Conservation (phyloP, 2,113 vertebrate species). For the Emydocephalus ijimae region DNA sequence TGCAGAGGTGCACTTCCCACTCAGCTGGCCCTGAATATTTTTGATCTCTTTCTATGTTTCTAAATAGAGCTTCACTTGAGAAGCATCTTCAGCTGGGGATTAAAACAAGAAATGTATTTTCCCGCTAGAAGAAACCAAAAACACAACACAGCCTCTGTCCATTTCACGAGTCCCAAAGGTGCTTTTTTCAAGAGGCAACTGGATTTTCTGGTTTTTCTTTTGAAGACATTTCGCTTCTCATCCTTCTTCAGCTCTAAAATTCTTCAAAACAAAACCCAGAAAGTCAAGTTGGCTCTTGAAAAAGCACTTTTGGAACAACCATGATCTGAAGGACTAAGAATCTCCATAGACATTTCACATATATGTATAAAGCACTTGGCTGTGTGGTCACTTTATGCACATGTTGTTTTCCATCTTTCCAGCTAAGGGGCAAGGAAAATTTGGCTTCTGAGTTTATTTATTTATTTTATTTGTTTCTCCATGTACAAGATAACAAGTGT, state of each 20-base stretch:
- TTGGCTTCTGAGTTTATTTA: not conserved
- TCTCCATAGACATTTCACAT: too few relatives aligned
- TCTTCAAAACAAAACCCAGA: too few relatives aligned
- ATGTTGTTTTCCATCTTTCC: not conserved
- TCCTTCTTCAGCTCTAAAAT: too few relatives aligned
- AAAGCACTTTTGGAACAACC: too few relatives aligned
- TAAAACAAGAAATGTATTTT: constrained; percentile 36
- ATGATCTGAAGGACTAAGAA: too few relatives aligned
- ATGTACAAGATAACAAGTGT: too few relatives aligned
- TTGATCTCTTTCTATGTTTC: not conserved
- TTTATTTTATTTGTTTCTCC: too few relatives aligned
- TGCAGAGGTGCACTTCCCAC: not conserved
- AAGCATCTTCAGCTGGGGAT: constrained; percentile 31
- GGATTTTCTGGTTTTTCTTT: too few relatives aligned
- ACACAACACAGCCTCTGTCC: accelerated
- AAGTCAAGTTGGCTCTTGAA: too few relatives aligned
- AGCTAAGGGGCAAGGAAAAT: not conserved
- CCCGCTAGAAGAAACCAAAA: constrained; percentile 18
- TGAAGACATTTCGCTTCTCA: too few relatives aligned
- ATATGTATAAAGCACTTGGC: not conserved
- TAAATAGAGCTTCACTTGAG: not conserved
- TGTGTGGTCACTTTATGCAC: not conserved
- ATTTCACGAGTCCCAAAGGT: not conserved
- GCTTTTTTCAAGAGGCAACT: too few relatives aligned
- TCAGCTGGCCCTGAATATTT: not conserved